These are phyloP conservation scores for Parnassius apollo DNA, from an alignment of 2,888 invertebrate genomes.

Conservation along the genomic window DNA sequence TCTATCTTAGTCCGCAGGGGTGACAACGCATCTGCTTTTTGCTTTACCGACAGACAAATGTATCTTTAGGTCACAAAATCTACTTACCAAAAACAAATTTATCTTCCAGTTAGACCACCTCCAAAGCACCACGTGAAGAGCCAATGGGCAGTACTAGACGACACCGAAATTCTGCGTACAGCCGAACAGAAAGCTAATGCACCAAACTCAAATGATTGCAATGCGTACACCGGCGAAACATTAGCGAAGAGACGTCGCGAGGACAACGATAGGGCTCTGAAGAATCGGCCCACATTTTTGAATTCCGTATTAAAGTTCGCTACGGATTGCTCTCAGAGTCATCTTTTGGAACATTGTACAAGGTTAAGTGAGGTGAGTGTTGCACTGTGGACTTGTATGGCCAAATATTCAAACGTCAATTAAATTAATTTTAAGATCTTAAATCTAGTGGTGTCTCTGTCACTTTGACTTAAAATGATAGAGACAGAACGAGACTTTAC, in stretches of 20 bases:
- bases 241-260: conserved; percentile 29
- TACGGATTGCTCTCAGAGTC: conserved; percentile 69
- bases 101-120: conserved; percentile 48
- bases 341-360: conserved; percentile 74
- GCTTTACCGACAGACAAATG: too few relatives aligned
- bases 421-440: too few relatives aligned
- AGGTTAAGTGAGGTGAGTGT: conserved; percentile 71
- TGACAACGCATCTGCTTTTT: too few relatives aligned
- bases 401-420: too few relatives aligned
- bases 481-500: too few relatives aligned
- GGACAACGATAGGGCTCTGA: conserved; percentile 50
- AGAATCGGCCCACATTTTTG: conserved; percentile 57
- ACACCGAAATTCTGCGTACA: conserved; percentile 42
- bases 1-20: too few relatives aligned
- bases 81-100: too few relatives aligned
- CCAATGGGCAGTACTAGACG: conserved; percentile 62
- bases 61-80: too few relatives aligned
- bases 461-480: too few relatives aligned
- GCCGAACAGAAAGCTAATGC: conserved; percentile 33
- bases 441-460: too few relatives aligned
- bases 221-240: conserved; percentile 22
- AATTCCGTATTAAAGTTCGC: conserved; percentile 69
- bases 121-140: conserved; percentile 60
- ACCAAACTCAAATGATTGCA: conserved; percentile 17
- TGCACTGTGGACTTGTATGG: too few relatives aligned